Conservation (phyloP, 2,888 invertebrate genomes). For the Tipula lateralis region DNA sequence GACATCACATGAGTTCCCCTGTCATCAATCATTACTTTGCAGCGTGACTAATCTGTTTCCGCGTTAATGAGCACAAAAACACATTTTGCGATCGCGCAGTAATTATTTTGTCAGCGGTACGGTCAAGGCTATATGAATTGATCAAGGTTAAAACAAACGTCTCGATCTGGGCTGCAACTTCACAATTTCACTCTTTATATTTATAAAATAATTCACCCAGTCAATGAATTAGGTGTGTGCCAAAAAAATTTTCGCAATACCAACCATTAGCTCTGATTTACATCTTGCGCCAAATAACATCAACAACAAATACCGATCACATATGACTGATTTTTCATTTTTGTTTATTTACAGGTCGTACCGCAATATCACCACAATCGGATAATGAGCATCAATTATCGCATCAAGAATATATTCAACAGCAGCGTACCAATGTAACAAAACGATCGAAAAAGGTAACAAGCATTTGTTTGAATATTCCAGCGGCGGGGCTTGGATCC, state of each 20-base stretch:
- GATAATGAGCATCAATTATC: conserved; percentile 20
- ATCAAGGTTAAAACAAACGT: not conserved
- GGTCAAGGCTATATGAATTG: not conserved
- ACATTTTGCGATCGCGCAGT: not conserved
- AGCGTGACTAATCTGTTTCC: not conserved
- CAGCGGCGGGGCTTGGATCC: conserved; percentile 59
- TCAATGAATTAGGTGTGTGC: not conserved
- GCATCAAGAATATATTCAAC: not conserved
- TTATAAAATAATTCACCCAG: not conserved
- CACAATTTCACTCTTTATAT: too few species aligned
- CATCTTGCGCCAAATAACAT: not conserved
- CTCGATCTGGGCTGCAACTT: not conserved
- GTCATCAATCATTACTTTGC: not conserved
- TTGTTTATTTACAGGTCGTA: conserved; percentile 24
- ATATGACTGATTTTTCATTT: not conserved
- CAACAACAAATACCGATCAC: not conserved
- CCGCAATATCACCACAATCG: conserved; percentile 29
- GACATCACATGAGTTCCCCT: too few species aligned
- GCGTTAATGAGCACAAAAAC: not conserved
- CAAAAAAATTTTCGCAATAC: not conserved
- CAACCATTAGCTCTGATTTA: not conserved
- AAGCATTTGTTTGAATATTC: conserved; percentile 59
- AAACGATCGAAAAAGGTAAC: conserved; percentile 56
- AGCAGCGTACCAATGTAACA: conserved; percentile 37
- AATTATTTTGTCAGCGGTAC: not conserved